phyloP scores from a whole-genome alignment of 2,797 vertebrate genomes.

The Danio tinwini region DNA sequence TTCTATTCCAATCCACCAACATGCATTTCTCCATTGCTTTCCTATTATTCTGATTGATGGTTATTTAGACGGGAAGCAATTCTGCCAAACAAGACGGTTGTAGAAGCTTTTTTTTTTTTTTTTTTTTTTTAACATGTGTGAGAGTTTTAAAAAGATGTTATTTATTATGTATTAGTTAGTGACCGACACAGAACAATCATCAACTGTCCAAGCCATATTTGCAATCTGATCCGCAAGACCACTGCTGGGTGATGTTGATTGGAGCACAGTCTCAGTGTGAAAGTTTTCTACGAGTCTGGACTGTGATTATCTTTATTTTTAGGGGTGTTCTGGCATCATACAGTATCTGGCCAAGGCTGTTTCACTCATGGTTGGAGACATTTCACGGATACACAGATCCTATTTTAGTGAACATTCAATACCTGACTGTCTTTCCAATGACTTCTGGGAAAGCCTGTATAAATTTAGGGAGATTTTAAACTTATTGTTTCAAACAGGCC shows the following conservation, averaged over 20 bases:
- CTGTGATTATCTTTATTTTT: constrained; percentile 59
- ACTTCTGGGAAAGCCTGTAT: constrained; percentile 65
- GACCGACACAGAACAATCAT: constrained; percentile 13
- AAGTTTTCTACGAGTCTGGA: constrained; percentile 45
- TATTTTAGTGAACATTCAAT: constrained; percentile 71
- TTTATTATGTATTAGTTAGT: background rate
- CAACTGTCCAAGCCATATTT: constrained; percentile 20
- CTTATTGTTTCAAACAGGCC: constrained; percentile 19
- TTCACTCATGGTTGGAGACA: constrained; percentile 65
- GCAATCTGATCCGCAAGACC: constrained; percentile 37
- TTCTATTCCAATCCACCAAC: constrained; percentile 4
- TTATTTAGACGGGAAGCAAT: background rate
- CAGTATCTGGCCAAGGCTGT: constrained; percentile 54
- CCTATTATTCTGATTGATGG: background rate
- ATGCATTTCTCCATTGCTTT: background rate
- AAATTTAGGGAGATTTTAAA: constrained; percentile 37
- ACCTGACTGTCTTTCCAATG: constrained; percentile 65
- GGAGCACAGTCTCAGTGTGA: constrained; percentile 33
- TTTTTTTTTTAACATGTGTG: background rate
- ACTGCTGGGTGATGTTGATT: constrained; percentile 21
- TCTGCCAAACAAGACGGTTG: background rate
- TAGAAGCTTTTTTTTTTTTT: background rate
- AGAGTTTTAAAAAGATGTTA: background rate
- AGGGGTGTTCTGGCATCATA: constrained; percentile 58
- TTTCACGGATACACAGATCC: constrained; percentile 64